Evolutionary conservation across 2,888 invertebrate genomes (phyloP).

Genomic region (Heliconius cydno): DNA sequence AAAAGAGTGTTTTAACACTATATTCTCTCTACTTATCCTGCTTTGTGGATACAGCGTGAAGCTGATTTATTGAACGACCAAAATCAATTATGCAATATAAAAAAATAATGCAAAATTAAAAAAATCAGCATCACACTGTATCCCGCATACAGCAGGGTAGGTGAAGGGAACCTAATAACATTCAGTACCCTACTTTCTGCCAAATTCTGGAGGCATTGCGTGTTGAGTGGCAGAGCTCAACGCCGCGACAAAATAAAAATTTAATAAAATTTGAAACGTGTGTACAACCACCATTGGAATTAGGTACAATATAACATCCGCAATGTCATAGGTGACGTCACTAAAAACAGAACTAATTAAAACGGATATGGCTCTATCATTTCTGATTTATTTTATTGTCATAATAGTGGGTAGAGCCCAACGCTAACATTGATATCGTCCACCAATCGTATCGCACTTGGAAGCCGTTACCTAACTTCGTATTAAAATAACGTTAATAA

Average conservation of each 20-base stretch:
- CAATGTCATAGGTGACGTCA: conserved; percentile 55
- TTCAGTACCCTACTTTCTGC: too few species aligned
- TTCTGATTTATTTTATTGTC: conserved; percentile 64
- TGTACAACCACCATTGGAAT: conserved; percentile 10
- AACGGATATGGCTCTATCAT: conserved; percentile 75
- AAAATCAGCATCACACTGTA: too few species aligned
- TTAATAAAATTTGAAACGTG: not conserved
- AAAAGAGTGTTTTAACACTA: too few species aligned
- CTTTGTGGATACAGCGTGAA: too few species aligned
- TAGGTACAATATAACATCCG: conserved; percentile 54
- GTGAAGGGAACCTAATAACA: too few species aligned
- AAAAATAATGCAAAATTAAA: too few species aligned
- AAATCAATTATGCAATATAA: too few species aligned
- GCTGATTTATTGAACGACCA: too few species aligned
- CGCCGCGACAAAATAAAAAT: not conserved
- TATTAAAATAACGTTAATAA: conserved; percentile 41
- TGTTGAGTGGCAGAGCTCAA: too few species aligned
- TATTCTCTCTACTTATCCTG: too few species aligned
- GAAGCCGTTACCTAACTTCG: conserved; percentile 14
- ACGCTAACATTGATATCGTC: conserved; percentile 46
- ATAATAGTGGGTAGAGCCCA: conserved; percentile 63
- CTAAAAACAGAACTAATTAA: conserved; percentile 62
- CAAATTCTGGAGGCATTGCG: too few species aligned
- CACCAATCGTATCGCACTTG: conserved; percentile 41
- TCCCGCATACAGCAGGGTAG: too few species aligned